Evolutionary conservation across 2,888 invertebrate genomes (phyloP).

Genomic region (Ptilodon capucinus): DNA sequence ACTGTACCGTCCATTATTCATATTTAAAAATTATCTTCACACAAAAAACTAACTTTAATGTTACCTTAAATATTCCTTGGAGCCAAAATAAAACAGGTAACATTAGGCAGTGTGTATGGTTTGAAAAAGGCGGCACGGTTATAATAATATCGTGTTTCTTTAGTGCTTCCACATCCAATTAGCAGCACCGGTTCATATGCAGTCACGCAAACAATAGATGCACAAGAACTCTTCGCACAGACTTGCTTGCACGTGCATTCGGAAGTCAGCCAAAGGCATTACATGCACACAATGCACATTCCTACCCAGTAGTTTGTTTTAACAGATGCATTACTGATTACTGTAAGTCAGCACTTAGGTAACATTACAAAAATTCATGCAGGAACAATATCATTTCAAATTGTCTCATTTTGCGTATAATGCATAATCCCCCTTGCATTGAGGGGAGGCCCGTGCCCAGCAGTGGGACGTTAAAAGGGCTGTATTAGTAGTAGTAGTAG

Average conservation of each 20-base stretch:
- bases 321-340: no score
- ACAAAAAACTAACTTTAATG: no score
- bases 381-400: no score
- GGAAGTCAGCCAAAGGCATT: constrained; percentile 49
- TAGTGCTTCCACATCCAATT: constrained; percentile 24
- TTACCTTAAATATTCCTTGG: neutral
- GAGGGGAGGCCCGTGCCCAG: no score
- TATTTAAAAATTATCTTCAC: no score
- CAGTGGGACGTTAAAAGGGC: no score
- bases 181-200: constrained; percentile 24
- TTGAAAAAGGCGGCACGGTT: neutral
- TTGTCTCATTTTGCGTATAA: no score
- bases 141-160: neutral
- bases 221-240: constrained; percentile 36
- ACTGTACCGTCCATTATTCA: no score
- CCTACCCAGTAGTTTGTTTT: constrained; percentile 45
- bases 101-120: neutral
- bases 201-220: constrained; percentile 25
- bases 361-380: no score
- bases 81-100: neutral
- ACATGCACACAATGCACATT: constrained; percentile 55
- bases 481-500: no score
- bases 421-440: no score
- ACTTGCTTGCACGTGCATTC: constrained; percentile 32
- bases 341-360: no score